Base-by-base conservation (phyloP, 1,140 invertebrate species). In the Nebria ingens region DNA sequence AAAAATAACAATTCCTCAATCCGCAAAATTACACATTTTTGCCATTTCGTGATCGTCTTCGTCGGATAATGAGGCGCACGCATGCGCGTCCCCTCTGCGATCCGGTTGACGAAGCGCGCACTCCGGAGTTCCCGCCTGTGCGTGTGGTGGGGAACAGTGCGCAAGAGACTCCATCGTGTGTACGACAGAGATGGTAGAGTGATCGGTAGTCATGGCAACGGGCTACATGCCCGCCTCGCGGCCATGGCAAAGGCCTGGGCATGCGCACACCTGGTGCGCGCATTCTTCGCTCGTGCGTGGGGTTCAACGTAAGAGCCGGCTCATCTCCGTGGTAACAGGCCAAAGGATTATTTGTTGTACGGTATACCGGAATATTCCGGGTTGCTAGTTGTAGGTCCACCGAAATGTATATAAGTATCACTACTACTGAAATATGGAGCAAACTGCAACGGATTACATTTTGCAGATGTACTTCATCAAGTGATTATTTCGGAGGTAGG, bases 191-290 rank as follows among this genome's bases (percentile, higher is more conserved):
- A 53, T 20, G 19, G 21, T n/a, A 21, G 13, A 53, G 19, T 11
- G 9, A 17, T 11, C 22, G 52, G 73, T 74, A 64, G 68, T 65
- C 66, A 72, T 68, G 70, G 69, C 61, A 64, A 74, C 71, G 62
- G n/a, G 63, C 64, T 68, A 66, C 71, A 70, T 72, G 68, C 68
- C 71, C 71, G 71, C 71, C 71, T 71, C 64, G 72, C 66, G 66
- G 68, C 68, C 70, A 74, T 73, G 68, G 68, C 58, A 59, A 65
- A 61, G 59, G 34, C 51, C 34, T 55, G 64, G 67, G 71, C 71
- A 64, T 61, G 72, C 67, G 68, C 62, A 29, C 52, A 51, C 61
- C 64, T 62, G 64, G 65, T 63, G 64, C 60, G 62, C 56, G 49
- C 58, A 60, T 34, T 34, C 25, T 6, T 34, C 6, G 6, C 25